Base-by-base conservation (phyloP, 1,140 invertebrate genomes). In the Apis laboriosa region DNA sequence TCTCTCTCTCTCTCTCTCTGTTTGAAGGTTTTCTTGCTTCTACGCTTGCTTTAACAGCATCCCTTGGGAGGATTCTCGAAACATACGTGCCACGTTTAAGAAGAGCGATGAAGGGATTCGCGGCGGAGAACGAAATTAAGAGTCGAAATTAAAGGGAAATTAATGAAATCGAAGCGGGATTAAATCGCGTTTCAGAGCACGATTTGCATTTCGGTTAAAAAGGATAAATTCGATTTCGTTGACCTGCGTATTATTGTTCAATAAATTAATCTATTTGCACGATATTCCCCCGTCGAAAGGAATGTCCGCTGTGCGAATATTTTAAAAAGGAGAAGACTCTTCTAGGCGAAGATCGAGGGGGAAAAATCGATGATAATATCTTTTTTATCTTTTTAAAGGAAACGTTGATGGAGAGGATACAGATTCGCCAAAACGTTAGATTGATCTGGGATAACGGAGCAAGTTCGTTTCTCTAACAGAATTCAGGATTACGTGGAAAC, bases 401-500 rank as follows among this genome's bases (percentile, higher is more conserved):
- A 43, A 43, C 4, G 34, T 43, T 43, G 34, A 43, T 43, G 34
- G 34, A 7, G 5, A 43, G 34, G 1, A 9, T 5, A 19, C 74
- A 77, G 77, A 24, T 28, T 63, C n/a, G 61, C 13, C 34, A 53
- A 78, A 60, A 88, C 81, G 87, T 84, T 82, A 84, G 82, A 89
- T 89, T 86, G 74, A 60, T 61, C 63, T 43, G 84, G 28, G 17
- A 19, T 74, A 68, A 13, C 17, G 21, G 34, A 49, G 74, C 4
- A 55, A 19, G 77, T 68, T 74, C 58, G 74, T 56, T 24, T 24
- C 24, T 80, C 87, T 80, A 51, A 15, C 58, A 64, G 73, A 73
- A 78, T 80, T 64, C 64, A 53, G 87, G 85, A 88, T 90, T 90
- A 90, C 71, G 75, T 43, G 77, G 73, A 81, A 90, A 70, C 84